Percentiles rank a stretch among this genome's conserved stretches.
Evolutionary conservation across 1,140 invertebrate genomes (phyloP).

Genomic region (Theocolax elegans): DNA sequence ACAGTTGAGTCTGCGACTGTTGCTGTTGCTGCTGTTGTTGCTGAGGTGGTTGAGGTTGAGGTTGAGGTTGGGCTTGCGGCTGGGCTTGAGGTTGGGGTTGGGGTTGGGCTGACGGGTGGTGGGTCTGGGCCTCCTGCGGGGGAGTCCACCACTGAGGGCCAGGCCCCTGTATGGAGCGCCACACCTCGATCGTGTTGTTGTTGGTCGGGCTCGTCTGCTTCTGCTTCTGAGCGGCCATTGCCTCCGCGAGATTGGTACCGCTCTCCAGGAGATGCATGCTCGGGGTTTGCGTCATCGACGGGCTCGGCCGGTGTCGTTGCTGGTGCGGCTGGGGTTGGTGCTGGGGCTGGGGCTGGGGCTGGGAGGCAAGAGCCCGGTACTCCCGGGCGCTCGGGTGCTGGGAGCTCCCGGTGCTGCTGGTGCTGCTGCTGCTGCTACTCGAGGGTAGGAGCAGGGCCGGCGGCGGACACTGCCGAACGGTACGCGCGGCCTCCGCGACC

Average conservation of each 20-base stretch:
- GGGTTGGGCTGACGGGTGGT: constrained; percentile 36
- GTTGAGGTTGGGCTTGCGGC: constrained; percentile 31
- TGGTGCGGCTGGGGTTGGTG: constrained; percentile 36
- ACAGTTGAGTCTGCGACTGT: neutral
- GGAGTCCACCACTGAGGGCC: constrained; percentile 64
- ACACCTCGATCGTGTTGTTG: constrained; percentile 65
- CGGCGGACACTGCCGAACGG: constrained; percentile 50
- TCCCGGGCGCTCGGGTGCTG: neutral
- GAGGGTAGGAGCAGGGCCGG: constrained; percentile 52
- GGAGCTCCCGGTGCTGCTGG: constrained; percentile 36
- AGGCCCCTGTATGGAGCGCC: constrained; percentile 61
- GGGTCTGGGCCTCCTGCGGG: constrained; percentile 15
- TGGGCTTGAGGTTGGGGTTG: neutral
- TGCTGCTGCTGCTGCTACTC: constrained; percentile 48
- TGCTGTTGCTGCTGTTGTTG: constrained; percentile 39
- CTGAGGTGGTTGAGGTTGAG: constrained; percentile 18
- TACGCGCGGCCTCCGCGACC: constrained; percentile 64
- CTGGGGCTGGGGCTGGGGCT: constrained; percentile 13
- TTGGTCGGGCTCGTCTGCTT: constrained; percentile 65
- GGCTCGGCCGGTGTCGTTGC: constrained; percentile 30
- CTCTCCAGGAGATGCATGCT: constrained; percentile 66
- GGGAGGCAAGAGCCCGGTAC: neutral
- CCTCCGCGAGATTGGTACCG: constrained; percentile 60
- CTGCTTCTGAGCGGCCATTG: constrained; percentile 52
- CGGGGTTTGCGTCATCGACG: constrained; percentile 65